Evolutionary conservation across 30 jellyfish, hydroid and myxozoan genomes (phyloP), one percentile per base, ranked within the genome.

Genomic region (Chrysaora quinquecirrha): DNA sequence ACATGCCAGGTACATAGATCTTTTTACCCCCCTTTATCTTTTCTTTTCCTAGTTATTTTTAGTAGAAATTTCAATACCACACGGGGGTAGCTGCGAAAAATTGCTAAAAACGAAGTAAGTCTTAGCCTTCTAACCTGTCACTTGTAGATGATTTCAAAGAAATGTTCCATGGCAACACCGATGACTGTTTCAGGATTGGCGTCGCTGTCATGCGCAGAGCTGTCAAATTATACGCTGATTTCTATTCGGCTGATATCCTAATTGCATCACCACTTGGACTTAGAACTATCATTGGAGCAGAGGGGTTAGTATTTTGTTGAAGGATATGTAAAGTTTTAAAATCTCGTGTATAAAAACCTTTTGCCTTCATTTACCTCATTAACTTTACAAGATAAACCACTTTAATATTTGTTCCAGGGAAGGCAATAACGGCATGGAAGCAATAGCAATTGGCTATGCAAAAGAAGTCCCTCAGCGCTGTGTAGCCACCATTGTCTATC

Each of bases 211-310:
- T 88, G 88, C 87, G 93, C 28, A 82, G 87, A 30, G 88, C 98
- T 30, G 54, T 95, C 35, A 90, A 86, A 65, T 83, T 95, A 63
- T 95, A 60, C 78, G 86, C 97, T 3, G 96, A 80, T 34, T 86
- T 95, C 33, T 86, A 95, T 76, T 70, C 90, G 14, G 63, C 97
- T 34, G 99, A 95, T 58, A 90, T 95, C 76, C 78, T 95, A n/a
- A 73, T 95, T 86, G 99, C 99, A 1, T 95, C 99, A 7, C 99
- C 99, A 2, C 94, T 95, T 27, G 98, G 98, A 3, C 73, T 95
- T 7, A 75, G 98, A 43, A 85, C 94, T 9, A 75, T 89, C 23
- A 89, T 95, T 58, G 96, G 96, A 14, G 86, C 96, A 0, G 97
- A 95, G 68, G 97, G 97, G 97, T 87, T 64, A 52, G 95, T 31